phyloP scores from a whole-genome alignment of 2,113 vertebrate genomes.

The Steatornis caripensis region DNA sequence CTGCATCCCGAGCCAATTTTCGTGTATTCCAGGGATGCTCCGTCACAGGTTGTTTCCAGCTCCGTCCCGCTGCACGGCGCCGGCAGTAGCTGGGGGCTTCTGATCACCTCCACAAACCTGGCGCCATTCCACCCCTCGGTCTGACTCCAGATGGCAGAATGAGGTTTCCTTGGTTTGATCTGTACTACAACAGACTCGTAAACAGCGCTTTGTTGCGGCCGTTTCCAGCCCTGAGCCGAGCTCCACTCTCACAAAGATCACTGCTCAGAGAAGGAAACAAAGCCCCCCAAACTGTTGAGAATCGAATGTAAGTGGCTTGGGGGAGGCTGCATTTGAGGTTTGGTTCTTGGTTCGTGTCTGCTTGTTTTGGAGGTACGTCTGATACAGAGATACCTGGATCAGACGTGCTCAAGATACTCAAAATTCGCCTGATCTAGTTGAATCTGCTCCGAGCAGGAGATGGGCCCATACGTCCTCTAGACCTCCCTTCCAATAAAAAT shows the following conservation, averaged over 20 bases:
- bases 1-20: background rate
- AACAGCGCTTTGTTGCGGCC: background rate
- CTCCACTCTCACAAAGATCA: background rate
- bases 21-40: background rate
- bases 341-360: background rate
- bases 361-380: background rate
- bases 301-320: background rate
- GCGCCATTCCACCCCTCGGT: background rate
- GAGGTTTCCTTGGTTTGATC: background rate
- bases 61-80: background rate
- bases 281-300: background rate
- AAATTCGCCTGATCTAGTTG: background rate
- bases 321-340: background rate
- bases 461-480: background rate
- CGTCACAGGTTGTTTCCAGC: background rate
- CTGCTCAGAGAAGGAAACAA: background rate
- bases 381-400: background rate
- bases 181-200: background rate
- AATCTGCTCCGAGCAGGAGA: background rate
- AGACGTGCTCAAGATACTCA: background rate
- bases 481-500: background rate
- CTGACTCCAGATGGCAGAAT: conserved; percentile 48
- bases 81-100: background rate
- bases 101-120: conserved; percentile 26
- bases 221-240: background rate